phyloP scores from a whole-genome alignment of 1,140 invertebrate species.

The Planococcus citri region DNA sequence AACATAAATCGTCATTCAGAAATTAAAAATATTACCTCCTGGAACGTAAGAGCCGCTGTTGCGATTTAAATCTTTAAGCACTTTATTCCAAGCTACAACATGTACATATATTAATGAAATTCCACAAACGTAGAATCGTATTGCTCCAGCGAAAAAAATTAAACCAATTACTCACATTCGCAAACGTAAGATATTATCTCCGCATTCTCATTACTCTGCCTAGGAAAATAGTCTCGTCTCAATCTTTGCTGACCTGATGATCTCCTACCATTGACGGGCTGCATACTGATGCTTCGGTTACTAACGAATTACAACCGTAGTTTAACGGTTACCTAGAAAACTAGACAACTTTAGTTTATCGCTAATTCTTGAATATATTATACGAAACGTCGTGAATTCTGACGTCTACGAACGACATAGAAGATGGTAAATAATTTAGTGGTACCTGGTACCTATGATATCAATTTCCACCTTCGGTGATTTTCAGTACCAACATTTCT shows the following conservation, averaged over 20 bases:
- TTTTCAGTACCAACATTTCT: too few relatives aligned
- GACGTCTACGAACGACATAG: too few relatives aligned
- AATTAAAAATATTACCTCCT: not conserved
- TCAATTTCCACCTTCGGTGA: too few relatives aligned
- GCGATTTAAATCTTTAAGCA: not conserved
- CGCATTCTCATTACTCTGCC: not conserved
- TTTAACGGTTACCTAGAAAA: too few relatives aligned
- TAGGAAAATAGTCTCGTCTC: not conserved
- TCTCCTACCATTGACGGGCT: not conserved
- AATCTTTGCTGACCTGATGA: not conserved
- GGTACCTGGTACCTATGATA: too few relatives aligned
- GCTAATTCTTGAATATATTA: too few relatives aligned
- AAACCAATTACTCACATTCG: not conserved
- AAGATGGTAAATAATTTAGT: too few relatives aligned
- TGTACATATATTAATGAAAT: too few relatives aligned
- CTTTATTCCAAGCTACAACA: slow-evolving; percentile 4
- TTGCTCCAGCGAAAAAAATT: not conserved
- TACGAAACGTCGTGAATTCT: too few relatives aligned
- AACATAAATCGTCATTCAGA: not conserved
- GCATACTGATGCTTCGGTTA: not conserved
- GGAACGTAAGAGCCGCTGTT: not conserved
- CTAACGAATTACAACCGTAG: too few relatives aligned
- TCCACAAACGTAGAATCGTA: too few relatives aligned
- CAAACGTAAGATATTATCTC: not conserved
- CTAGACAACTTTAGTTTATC: too few relatives aligned